Evolutionary conservation across 2,888 invertebrate species (phyloP), one percentile per base, ranked within the genome.

Genomic region (Sminthurinus aureus): DNA sequence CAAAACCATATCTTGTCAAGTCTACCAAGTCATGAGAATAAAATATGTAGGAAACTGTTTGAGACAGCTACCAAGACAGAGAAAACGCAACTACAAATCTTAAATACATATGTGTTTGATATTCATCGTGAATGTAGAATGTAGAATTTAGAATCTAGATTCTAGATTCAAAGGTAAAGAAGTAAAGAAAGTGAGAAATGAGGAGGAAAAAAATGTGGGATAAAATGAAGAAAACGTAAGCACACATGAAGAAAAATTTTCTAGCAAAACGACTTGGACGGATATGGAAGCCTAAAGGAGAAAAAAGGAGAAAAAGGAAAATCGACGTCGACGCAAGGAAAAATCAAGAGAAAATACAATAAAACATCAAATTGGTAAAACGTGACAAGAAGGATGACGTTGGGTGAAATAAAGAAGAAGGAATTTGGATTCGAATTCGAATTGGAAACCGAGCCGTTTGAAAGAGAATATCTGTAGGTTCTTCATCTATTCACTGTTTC

Each of bases 291-390:
- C 50, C n/a, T 11, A 50, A 38, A 50, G 75, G 75, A n/a, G n/a
- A 75, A 50, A 50, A 75, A 18, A 2, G 51, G 50, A 20, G 58
- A 20, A 52, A 58, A 20, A 52, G 52, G 76, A 58, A 76, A 76
- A 76, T 76, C 24, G 76, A 52, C 52, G 58, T 52, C 58, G n/a
- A 76, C 13, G 76, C 76, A 58, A 15, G 38, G 38, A 26, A 80
- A 78, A 80, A 80, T 80, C 80, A 80, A 80, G 80, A 50, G 50
- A 80, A 38, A 80, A 80, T 80, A 71, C 80, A 80, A 80, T 80
- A 80, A 80, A 80, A 51, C 80, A 80, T 80, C 51, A 67, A 80
- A 76, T 76, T n/a, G 76, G 76, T 18, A 80, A 50, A 52, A 80
- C 80, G 71, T 80, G 80, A 80, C 80, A 80, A 38, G 38, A 38